Base-by-base conservation (phyloP, 2,113 vertebrate genomes). In the Daphoenositta chrysoptera region DNA sequence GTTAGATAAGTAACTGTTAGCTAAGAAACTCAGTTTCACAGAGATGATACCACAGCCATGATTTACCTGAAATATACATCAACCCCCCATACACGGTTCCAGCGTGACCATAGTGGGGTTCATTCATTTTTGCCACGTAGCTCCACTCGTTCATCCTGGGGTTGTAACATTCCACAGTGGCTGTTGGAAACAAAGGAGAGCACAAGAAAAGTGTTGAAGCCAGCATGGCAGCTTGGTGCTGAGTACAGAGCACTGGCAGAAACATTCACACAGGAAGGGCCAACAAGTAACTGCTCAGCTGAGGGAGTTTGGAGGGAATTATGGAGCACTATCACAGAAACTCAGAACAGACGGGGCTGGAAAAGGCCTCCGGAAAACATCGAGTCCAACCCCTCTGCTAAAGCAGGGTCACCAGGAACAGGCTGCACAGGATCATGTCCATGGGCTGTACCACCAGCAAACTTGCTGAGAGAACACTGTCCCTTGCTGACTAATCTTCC, bases 111-210 rank as follows among this genome's bases (percentile, higher is more conserved):
- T 99, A 99, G 97, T 99, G 99, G 28, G 99, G 99, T 88, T 99
- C 99, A 18, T 98, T 99, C 99, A 99, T 99, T 98, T 99, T 99
- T 77, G 99, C 99, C 28, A 99, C 99, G 33, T 99, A 99, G 71
- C 98, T 99, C 99, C 99, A 99, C 95, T 99, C 99, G 23, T 99
- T 99, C 91, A 99, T 99, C 94, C 99, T 98, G 72, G 99, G 99
- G 95, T 99, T 99, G 97, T 99, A 99, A 98, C 99, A 99, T 95
- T 99, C 99, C 95, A 99, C 99, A 23, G 99, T 99, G 71, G 99
- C 99, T 99, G 97, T 97, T 56, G 37, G 57, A 48, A 83, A 93
- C 63, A 91, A 84, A 90, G 1, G 44, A 90, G 48, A 94, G 69
- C 10, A 87, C 2, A 9, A n/a, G n/a, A n/a, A 4, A 35, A 51